phyloP scores from a whole-genome alignment of 1,140 invertebrate species.

The Polypedilum vanderplanki region DNA sequence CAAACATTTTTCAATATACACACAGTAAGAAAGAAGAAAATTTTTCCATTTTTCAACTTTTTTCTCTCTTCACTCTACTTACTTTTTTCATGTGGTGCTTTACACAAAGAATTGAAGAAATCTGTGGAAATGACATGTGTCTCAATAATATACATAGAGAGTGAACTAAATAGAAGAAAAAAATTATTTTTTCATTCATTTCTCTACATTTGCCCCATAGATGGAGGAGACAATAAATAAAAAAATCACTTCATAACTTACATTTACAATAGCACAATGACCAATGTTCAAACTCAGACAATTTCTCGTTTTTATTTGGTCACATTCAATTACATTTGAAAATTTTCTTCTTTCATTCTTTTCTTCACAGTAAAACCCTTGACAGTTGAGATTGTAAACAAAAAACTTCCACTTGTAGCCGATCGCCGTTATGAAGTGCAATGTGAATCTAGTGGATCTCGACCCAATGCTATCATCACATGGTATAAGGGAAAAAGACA shows the following conservation, averaged over 20 bases:
- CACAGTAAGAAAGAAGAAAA: background rate
- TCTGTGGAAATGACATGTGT: background rate
- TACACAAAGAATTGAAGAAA: background rate
- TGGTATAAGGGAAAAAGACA: slow-evolving; percentile 72
- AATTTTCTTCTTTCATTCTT: slow-evolving; percentile 29
- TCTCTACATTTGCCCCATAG: no score
- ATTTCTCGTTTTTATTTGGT: background rate
- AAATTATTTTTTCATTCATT: no score
- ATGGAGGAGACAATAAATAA: no score
- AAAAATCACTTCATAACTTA: no score
- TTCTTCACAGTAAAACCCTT: slow-evolving; percentile 61
- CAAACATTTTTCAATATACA: background rate
- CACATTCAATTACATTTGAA: slow-evolving; percentile 2
- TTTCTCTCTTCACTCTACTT: background rate
- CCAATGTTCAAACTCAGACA: background rate
- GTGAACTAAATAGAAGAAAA: background rate
- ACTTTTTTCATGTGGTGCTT: background rate
- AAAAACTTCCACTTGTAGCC: slow-evolving; percentile 52
- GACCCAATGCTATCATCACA: slow-evolving; percentile 69
- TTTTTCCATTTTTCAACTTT: background rate
- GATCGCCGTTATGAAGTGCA: slow-evolving; percentile 63
- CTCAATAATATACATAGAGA: background rate
- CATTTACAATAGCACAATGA: no score
- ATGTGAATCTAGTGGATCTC: slow-evolving; percentile 70
- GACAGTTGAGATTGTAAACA: slow-evolving; percentile 58